Conservation (phyloP, 2,797 vertebrate species). For the Micropoecilia bifurca region DNA sequence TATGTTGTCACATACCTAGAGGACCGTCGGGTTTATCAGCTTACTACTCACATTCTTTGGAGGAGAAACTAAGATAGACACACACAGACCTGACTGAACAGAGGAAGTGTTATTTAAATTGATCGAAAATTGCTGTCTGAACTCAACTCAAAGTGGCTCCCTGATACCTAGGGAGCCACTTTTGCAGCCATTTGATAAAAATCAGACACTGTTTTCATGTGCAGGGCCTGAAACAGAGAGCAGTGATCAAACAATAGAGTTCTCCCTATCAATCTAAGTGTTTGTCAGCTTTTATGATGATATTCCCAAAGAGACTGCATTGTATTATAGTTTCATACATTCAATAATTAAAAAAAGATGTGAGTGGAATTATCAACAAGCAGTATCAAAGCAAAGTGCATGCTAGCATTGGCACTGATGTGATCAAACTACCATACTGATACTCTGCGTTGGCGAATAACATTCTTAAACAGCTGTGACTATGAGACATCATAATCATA, state of each 20-base stretch:
- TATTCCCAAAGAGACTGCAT: background rate
- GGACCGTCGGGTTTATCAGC: slow-evolving; percentile 27
- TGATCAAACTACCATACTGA: background rate
- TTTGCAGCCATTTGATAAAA: background rate
- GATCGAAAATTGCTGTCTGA: slow-evolving; percentile 1
- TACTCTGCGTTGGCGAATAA: background rate
- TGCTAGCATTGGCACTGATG: background rate
- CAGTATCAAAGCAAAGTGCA: background rate
- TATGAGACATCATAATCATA: background rate
- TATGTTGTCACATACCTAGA: slow-evolving; percentile 36
- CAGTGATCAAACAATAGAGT: background rate
- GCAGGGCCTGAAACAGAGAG: background rate
- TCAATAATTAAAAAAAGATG: background rate
- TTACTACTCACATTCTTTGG: slow-evolving; percentile 8
- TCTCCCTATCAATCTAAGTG: background rate
- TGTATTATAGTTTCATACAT: background rate
- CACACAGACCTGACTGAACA: background rate
- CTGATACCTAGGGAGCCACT: background rate
- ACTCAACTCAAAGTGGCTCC: background rate
- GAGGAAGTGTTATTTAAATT: slow-evolving; percentile 15
- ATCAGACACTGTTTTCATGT: background rate
- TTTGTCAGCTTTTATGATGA: background rate
- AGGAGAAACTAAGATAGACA: slow-evolving; percentile 6
- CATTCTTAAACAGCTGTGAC: background rate
- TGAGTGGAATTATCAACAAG: background rate